Conservation (phyloP, 2,888 invertebrate species). For the Mythimna ferrago region DNA sequence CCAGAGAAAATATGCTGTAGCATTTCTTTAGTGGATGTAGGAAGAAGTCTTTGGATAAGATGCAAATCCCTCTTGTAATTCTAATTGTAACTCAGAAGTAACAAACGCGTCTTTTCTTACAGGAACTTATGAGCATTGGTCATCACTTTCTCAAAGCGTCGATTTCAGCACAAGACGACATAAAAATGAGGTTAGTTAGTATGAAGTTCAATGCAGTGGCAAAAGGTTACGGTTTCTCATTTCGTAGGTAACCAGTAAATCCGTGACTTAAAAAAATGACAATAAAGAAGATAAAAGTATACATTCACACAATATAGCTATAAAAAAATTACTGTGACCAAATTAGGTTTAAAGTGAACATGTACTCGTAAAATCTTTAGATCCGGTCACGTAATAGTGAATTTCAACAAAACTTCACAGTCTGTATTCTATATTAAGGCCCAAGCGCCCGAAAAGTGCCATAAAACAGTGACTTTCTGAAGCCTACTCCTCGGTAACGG, state of each 20-base stretch:
- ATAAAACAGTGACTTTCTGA: too few species aligned
- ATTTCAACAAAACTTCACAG: slow-evolving; percentile 43
- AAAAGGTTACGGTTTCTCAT: not conserved
- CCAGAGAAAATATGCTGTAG: too few species aligned
- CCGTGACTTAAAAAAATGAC: not conserved
- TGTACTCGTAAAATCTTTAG: slow-evolving; percentile 36
- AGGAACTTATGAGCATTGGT: too few species aligned
- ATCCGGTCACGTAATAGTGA: slow-evolving; percentile 61
- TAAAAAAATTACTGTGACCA: slow-evolving; percentile 29
- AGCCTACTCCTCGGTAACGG: too few species aligned
- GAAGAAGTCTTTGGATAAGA: too few species aligned
- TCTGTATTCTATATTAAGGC: slow-evolving; percentile 15
- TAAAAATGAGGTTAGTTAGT: not conserved
- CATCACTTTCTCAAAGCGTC: too few species aligned
- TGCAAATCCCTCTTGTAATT: too few species aligned
- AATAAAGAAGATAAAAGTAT: not conserved
- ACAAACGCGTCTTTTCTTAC: too few species aligned
- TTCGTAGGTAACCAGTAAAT: not conserved
- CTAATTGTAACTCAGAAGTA: too few species aligned
- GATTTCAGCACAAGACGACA: too few species aligned
- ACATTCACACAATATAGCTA: slow-evolving; percentile 1
- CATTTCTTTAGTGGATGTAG: too few species aligned
- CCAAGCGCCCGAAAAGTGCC: too few species aligned
- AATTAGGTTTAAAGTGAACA: slow-evolving; percentile 37
- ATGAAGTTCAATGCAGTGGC: not conserved